Base-by-base conservation (phyloP, 1,140 invertebrate species). In the Drosophila lacertosa region DNA sequence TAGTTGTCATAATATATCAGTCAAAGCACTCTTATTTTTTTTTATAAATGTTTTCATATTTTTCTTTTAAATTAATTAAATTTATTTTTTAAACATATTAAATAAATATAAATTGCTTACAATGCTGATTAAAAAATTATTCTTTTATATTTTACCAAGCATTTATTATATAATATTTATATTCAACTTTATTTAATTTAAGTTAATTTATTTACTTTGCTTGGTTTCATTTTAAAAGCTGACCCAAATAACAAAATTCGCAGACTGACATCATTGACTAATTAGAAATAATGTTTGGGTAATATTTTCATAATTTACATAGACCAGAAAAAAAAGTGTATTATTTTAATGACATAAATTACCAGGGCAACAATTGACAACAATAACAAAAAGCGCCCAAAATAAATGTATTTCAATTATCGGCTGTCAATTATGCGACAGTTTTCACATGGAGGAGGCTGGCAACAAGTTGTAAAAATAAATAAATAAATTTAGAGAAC, bases 371-470 rank as follows among this genome's bases (percentile, higher is more conserved):
- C 59, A 33, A n/a, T n/a, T 29, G 20, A 16, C 47, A 60, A 71
- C 74, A 35, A 37, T 70, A 74, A 54, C 39, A 54, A 20, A 55
- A 77, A 63, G 15, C 7, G 40, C 20, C 47, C 24, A 37, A 64
- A 53, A 53, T 63, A 47, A 79, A 84, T 79, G 64, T 42, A 59
- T 76, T 76, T 76, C 82, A 84, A 84, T 84, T 86, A 86, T 69
- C 82, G 59, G 47, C 79, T 74, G 81, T 88, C 81, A 84, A 39
- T 86, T 68, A 58, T 54, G 75, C 65, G 82, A 81, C 77, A 86
- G 51, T 81, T 64, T 58, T 76, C 77, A 79, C 66, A 72, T 68
- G 35, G 11, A 33, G n/a, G 39, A 33, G n/a, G 39, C 40, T 50
- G 53, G 42, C 48, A 62, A 42, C 13, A 57, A 44, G 39, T 55